Conservation (phyloP, 2,113 vertebrate species). For the Aphelocoma coerulescens region DNA sequence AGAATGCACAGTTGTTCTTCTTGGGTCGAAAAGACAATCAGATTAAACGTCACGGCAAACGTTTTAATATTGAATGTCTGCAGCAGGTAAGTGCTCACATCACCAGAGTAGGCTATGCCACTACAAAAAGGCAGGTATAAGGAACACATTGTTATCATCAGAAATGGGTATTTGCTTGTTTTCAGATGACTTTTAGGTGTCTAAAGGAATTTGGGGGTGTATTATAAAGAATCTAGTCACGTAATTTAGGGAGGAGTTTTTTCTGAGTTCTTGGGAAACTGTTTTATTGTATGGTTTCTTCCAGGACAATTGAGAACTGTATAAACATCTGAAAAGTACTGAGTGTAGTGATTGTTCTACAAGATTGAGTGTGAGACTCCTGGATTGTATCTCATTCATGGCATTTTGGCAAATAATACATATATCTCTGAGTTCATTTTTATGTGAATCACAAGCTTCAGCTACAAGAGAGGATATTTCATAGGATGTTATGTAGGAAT, state of each 20-base stretch:
- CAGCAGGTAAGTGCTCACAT: constrained; percentile 76
- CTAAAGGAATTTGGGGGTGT: background rate
- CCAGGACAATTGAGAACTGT: background rate
- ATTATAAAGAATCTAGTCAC: background rate
- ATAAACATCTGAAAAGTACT: background rate
- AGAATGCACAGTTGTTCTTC: constrained; percentile 75
- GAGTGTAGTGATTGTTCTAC: background rate
- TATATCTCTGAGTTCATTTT: background rate
- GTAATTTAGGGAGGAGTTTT: background rate
- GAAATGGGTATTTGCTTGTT: background rate
- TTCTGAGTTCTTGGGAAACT: background rate
- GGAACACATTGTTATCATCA: background rate
- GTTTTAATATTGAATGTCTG: constrained; percentile 81
- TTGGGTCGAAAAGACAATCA: constrained; percentile 88
- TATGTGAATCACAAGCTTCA: background rate
- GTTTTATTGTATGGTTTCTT: background rate
- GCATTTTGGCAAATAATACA: background rate
- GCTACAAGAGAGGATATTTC: background rate
- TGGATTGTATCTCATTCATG: background rate
- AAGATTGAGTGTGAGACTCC: background rate
- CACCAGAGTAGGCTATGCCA: background rate
- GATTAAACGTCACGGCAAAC: constrained; percentile 89
- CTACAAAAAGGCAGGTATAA: background rate
- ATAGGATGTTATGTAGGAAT: background rate
- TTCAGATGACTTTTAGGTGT: background rate